Base-by-base conservation (phyloP, 2,113 vertebrate species). In the Chaenocephalus aceratus region DNA sequence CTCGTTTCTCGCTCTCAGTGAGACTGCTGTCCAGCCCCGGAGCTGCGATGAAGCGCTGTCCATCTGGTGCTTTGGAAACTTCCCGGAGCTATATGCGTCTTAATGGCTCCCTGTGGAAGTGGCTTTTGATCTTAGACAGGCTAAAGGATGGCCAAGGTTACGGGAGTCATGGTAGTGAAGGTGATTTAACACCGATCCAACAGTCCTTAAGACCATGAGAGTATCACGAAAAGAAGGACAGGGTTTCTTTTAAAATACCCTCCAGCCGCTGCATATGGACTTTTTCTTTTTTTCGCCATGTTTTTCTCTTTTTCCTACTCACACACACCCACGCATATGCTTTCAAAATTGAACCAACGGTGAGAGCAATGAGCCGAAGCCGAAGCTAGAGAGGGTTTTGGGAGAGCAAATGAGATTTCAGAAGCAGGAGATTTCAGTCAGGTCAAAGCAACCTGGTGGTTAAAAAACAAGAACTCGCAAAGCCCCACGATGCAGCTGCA, bases 61-160 rank as follows among this genome's bases (percentile, higher is more conserved):
- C 90, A 88, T 92, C 91, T 93, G 92, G 79, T 82, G 69, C 65
- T 64, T 88, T 88, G 89, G 91, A 92, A 82, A 71, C 86, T 87
- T 91, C 77, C 81, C 46, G 72, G 81, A 86, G 82, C 86, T 90
- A 80, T 86, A 90, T 92, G 59, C 14, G 73, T 86, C 88, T 41
- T 93, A 93, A 93, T 91, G 84, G 89, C 85, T 93, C 90, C 92
- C 91, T 45, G 49, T 84, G 91, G 89, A 93, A 85, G 71, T 46
- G 14, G 81, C 87, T 88, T 90, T 92, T 92, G 89, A 93, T 94
- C 86, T 85, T 54, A 58, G 89, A 90, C 89, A 85, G 80, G 79
- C 85, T 88, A 26, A 26, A 26, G 26, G 26, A 26, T 26, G 83
- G 85, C 87, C 84, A 85, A 91, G 92, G 91, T 92, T 86, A 84